These are phyloP conservation scores for Steatornis caripensis DNA, from an alignment of 2,113 vertebrate species.

Conservation along the genomic window DNA sequence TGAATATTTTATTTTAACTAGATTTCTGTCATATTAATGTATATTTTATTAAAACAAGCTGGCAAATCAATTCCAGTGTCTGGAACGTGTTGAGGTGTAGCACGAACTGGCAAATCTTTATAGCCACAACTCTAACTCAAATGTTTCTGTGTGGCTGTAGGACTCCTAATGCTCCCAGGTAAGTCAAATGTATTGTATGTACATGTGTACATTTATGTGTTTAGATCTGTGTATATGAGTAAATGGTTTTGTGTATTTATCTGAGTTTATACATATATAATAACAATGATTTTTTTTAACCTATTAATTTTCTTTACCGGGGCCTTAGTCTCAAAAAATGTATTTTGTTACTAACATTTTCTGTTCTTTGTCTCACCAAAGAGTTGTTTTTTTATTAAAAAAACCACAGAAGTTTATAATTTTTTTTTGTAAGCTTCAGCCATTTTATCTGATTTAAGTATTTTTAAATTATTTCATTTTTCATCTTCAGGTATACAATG, in stretches of 20 bases:
- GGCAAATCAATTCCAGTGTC: background rate
- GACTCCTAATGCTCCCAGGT: background rate
- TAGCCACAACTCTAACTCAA: background rate
- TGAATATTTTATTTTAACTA: background rate
- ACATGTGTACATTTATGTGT: background rate
- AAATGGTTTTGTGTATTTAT: background rate
- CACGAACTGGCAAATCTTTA: background rate
- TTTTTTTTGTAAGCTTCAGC: background rate
- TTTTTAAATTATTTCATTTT: conserved; percentile 21
- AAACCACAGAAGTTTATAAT: background rate
- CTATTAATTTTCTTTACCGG: background rate
- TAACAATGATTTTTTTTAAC: background rate
- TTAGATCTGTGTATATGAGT: background rate
- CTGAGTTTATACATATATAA: background rate
- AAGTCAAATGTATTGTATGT: background rate
- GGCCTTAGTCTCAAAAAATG: background rate
- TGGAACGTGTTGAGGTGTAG: background rate
- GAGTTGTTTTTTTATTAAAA: background rate
- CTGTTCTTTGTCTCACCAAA: background rate
- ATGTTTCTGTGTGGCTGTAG: background rate
- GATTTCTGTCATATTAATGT: background rate
- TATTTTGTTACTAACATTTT: background rate
- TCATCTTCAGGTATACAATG: background rate
- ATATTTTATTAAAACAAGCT: background rate
- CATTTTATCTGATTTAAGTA: conserved; percentile 39